Evolutionary conservation across 2,797 vertebrate species (phyloP).

Genomic region (Hylomyscus alleni): DNA sequence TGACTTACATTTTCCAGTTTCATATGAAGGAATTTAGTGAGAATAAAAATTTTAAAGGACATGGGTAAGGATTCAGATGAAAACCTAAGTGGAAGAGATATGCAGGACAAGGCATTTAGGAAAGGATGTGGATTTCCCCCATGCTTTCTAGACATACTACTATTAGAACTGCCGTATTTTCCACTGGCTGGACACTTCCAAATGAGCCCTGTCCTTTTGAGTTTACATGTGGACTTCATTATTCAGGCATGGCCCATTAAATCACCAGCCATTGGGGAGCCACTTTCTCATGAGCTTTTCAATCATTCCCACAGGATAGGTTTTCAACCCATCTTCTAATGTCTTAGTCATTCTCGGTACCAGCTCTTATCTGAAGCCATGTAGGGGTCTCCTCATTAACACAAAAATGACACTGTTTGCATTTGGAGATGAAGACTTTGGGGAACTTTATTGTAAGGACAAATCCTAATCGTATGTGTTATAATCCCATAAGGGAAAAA

Average conservation of each 20-base stretch:
- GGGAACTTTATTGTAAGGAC: neutral
- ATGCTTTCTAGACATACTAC: fast-evolving
- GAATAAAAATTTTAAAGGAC: neutral
- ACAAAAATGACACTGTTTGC: neutral
- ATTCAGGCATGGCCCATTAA: neutral
- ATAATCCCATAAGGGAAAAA: neutral
- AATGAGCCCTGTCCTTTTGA: neutral
- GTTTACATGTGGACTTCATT: neutral
- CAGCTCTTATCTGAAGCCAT: neutral
- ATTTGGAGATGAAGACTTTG: neutral
- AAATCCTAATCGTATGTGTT: neutral
- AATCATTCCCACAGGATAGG: neutral
- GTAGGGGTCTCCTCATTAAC: neutral
- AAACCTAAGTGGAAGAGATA: neutral
- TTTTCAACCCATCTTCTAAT: neutral
- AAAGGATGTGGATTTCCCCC: too few species aligned
- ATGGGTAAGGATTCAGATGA: neutral
- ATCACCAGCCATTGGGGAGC: neutral
- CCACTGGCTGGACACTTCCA: neutral
- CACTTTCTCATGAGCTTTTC: neutral
- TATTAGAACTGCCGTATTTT: neutral
- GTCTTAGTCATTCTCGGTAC: neutral
- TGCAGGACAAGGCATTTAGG: neutral
- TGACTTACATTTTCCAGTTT: neutral
- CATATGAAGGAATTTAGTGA: neutral